Base-by-base conservation (phyloP, 2,113 vertebrate genomes). In the Brachyhypopomus occidentalis region DNA sequence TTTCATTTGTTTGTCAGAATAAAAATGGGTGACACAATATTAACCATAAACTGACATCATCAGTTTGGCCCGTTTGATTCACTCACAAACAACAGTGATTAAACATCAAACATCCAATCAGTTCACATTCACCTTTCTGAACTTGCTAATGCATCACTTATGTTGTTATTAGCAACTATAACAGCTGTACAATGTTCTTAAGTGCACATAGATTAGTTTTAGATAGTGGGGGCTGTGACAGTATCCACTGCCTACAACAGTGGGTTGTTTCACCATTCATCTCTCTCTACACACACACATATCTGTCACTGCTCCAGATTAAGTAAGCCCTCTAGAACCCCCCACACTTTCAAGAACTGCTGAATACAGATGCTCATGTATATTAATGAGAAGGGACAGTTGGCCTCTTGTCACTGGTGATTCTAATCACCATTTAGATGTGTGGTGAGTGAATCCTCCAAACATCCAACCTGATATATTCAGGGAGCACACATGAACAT, bases 361-460 rank as follows among this genome's bases (percentile, higher is more conserved):
- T 71, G 80, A 84, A 83, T 83, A 80, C 85, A 87, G 85, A 87
- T 87, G 85, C 83, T 87, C 80, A 87, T 84, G 83, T 82, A 87
- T 87, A 87, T 87, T 87, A 83, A 87, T 87, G 80, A 87, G 80
- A 3, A 7, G 38, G 75, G 63, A 78, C 85, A 87, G 85, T 84
- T 80, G 85, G 83, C 77, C 81, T 80, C 83, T 80, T 87, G 85
- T 87, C 85, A 66, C 56, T 78, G 83, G 74, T 78, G 75, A 84
- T 83, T 82, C 77, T 23, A 30, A 83, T 80, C 80, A 82, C 62
- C 5, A 59, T 8, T 63, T 59, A 80, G 79, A 84, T 72, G 56
- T 56, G 67, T 71, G 78, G 85, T 73, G 77, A 80, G n/a, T 77
- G 62, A 82, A 72, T 56, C 38, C 72, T 59, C 73, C 77, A 48